Conservation (phyloP, 2,797 vertebrate genomes). For the Halcyon badia region DNA sequence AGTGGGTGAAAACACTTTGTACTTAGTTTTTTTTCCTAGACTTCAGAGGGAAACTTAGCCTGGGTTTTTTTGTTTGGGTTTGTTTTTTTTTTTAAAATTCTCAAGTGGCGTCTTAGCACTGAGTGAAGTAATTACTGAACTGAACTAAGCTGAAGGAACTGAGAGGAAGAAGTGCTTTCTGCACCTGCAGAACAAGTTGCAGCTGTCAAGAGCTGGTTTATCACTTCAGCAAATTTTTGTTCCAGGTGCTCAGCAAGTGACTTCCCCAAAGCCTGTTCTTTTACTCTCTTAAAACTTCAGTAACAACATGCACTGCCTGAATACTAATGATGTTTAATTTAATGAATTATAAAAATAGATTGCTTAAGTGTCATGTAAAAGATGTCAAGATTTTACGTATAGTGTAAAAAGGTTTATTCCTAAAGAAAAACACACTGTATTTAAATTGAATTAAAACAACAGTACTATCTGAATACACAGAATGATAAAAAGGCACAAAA, state of each 20-base stretch:
- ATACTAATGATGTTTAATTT: neutral
- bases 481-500: neutral
- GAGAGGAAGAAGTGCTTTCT: constrained; percentile 60
- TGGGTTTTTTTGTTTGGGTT: neutral
- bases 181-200: constrained; percentile 66
- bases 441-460: neutral
- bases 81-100: neutral
- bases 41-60: neutral
- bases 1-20: neutral
- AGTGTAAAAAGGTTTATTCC: neutral
- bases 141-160: constrained; percentile 16
- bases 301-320: neutral
- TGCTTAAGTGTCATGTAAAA: neutral
- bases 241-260: constrained; percentile 63
- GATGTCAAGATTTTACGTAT: neutral
- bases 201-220: constrained; percentile 68
- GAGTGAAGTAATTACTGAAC: constrained; percentile 34
- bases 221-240: constrained; percentile 59
- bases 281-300: constrained; percentile 29
- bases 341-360: neutral
- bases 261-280: constrained; percentile 48
- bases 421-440: neutral
- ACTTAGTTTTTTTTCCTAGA: neutral
- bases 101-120: neutral
- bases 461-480: neutral